These are phyloP conservation scores for Ephialtes manifestator DNA, from an alignment of 2,888 invertebrate species.

Conservation along the genomic window DNA sequence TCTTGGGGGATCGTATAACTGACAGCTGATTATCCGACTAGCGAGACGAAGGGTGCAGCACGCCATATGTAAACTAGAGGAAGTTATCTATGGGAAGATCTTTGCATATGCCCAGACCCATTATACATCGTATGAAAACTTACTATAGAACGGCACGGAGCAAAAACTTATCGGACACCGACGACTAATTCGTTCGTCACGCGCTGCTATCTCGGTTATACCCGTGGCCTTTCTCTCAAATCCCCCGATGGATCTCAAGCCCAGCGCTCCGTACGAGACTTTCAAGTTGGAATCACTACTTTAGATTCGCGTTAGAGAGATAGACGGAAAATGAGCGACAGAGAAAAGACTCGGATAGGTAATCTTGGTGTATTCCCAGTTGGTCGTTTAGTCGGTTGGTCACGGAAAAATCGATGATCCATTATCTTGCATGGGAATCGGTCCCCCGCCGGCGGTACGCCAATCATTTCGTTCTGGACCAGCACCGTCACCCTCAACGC, in stretches of 20 bases:
- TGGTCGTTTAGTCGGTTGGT: constrained; percentile 70
- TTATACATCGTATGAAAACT: constrained; percentile 18
- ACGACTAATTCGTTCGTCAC: constrained; percentile 66
- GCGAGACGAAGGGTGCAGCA: constrained; percentile 1
- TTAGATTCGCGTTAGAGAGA: constrained; percentile 28
- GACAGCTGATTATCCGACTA: constrained; percentile 16
- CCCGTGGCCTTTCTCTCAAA: constrained; percentile 45
- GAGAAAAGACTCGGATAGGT: constrained; percentile 48
- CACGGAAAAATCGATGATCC: constrained; percentile 73
- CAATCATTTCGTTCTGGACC: constrained; percentile 77
- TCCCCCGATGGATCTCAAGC: constrained; percentile 45
- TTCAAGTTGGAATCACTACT: constrained; percentile 51
- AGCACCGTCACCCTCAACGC: constrained; percentile 72
- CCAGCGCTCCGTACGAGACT: constrained; percentile 28
- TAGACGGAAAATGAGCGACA: constrained; percentile 7
- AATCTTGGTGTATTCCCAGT: constrained; percentile 65
- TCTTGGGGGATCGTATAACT: background rate
- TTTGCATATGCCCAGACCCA: constrained; percentile 52
- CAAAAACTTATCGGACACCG: constrained; percentile 53
- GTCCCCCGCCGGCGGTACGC: constrained; percentile 72
- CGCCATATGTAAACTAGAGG: constrained; percentile 37
- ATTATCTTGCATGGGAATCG: constrained; percentile 67
- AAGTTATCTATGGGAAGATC: constrained; percentile 44
- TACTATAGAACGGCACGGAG: background rate
- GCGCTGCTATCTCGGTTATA: constrained; percentile 57